These are phyloP conservation scores for Gadopsis bispinosus DNA, from an alignment of 2,797 vertebrate species.

Conservation along the genomic window DNA sequence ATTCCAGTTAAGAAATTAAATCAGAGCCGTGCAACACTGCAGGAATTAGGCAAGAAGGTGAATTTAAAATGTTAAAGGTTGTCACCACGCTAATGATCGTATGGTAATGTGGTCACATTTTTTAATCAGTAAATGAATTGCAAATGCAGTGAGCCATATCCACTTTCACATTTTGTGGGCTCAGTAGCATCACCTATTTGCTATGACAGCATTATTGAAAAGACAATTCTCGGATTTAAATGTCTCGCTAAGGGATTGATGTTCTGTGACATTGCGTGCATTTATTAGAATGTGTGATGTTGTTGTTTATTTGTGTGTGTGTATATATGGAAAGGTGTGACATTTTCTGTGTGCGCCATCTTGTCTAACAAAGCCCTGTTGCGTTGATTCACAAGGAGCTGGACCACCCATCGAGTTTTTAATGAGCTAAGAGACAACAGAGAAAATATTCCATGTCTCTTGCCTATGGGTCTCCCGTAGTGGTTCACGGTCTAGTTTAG, in stretches of 20 bases:
- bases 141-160: not conserved
- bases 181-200: not conserved
- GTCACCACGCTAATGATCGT: not conserved
- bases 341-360: not conserved
- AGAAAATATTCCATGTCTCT: not conserved
- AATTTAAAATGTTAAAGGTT: not conserved
- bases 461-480: not conserved
- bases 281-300: slow-evolving; percentile 2
- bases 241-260: not conserved
- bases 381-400: slow-evolving; percentile 11
- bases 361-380: slow-evolving; percentile 11
- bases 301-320: not conserved
- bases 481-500: slow-evolving; percentile 8
- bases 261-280: slow-evolving; percentile 13
- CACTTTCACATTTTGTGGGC: not conserved
- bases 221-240: not conserved
- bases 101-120: not conserved
- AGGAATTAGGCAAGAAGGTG: not conserved
- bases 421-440: slow-evolving; percentile 31
- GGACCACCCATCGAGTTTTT: slow-evolving; percentile 53
- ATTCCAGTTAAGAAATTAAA: not conserved
- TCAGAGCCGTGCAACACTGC: not conserved
- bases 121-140: not conserved
- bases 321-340: not conserved
- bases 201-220: not conserved